Conservation (phyloP, 92 coral and sea anemone species). For the Phymanthus crucifer region DNA sequence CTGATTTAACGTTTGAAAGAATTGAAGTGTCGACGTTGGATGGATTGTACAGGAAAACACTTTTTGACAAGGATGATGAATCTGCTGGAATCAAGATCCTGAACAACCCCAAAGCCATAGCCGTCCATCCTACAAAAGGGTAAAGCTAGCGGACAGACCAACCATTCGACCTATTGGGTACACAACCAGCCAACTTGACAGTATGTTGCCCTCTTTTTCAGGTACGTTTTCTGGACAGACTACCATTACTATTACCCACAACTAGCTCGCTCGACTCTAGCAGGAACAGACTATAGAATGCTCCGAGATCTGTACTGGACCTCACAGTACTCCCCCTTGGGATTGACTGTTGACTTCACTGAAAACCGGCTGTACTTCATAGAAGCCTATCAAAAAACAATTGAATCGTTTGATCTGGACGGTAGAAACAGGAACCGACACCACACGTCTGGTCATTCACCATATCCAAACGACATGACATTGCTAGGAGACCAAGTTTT, state of each 20-base stretch:
- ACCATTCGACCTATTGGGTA: neutral
- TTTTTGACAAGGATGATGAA: conserved; percentile 16
- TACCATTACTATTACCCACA: conserved; percentile 26
- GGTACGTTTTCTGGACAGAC: conserved; percentile 53
- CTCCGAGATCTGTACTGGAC: neutral
- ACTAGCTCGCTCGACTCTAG: conserved; percentile 42
- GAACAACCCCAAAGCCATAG: conserved; percentile 36
- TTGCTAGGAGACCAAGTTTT: conserved; percentile 39
- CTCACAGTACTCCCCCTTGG: conserved; percentile 25
- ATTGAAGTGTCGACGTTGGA: conserved; percentile 35
- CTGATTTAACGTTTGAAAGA: conserved; percentile 26
- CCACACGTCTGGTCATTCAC: conserved; percentile 15
- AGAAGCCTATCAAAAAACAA: conserved; percentile 18
- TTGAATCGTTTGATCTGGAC: conserved; percentile 31
- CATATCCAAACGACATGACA: conserved; percentile 52
- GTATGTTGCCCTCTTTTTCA: neutral
- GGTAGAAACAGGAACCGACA: conserved; percentile 22
- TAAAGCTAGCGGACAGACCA: conserved; percentile 7
- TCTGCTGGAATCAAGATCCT: neutral
- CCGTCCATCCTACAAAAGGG: conserved; percentile 70
- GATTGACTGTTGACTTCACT: conserved; percentile 37
- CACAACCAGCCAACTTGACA: neutral
- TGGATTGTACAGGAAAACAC: conserved; percentile 36
- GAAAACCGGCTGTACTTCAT: conserved; percentile 33
- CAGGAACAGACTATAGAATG: conserved; percentile 28